Evolutionary conservation across 2,888 invertebrate genomes (phyloP).

Genomic region (Chymomyza caudatula): DNA sequence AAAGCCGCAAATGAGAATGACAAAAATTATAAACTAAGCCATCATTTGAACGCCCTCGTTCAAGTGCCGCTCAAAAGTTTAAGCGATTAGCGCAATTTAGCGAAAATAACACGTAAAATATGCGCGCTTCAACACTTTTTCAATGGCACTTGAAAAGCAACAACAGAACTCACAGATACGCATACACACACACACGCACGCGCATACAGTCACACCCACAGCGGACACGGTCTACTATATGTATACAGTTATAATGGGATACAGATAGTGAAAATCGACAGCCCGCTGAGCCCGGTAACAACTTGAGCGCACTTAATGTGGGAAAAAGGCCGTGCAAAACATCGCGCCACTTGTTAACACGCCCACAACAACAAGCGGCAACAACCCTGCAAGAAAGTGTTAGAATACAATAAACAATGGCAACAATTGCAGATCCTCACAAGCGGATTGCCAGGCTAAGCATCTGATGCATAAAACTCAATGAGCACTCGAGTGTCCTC

Average conservation of each 20-base stretch:
- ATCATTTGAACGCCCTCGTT: background rate
- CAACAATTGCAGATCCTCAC: conserved; percentile 69
- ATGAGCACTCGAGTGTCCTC: conserved; percentile 53
- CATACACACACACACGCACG: background rate
- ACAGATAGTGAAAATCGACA: conserved; percentile 35
- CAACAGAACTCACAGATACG: too few relatives aligned
- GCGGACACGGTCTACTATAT: background rate
- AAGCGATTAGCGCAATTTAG: conserved; percentile 70
- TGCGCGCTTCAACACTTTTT: conserved; percentile 67
- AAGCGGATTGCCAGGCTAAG: conserved; percentile 75
- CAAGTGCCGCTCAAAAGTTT: conserved; percentile 49
- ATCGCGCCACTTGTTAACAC: conserved; percentile 49
- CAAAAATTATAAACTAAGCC: conserved; percentile 32
- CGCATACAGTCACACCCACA: background rate
- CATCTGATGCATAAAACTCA: conserved; percentile 66
- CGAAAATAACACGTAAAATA: conserved; percentile 68
- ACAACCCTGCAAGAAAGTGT: conserved; percentile 53
- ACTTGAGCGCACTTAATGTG: conserved; percentile 56
- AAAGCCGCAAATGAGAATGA: conserved; percentile 32
- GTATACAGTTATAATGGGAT: conserved; percentile 16
- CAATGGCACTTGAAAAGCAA: conserved; percentile 39
- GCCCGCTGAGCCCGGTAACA: conserved; percentile 39
- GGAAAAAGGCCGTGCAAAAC: conserved; percentile 44
- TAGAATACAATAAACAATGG: conserved; percentile 44
- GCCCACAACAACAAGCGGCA: conserved; percentile 30